These are phyloP conservation scores for Pachypeltis micranthus DNA, from an alignment of 1,140 invertebrate genomes.

Conservation along the genomic window DNA sequence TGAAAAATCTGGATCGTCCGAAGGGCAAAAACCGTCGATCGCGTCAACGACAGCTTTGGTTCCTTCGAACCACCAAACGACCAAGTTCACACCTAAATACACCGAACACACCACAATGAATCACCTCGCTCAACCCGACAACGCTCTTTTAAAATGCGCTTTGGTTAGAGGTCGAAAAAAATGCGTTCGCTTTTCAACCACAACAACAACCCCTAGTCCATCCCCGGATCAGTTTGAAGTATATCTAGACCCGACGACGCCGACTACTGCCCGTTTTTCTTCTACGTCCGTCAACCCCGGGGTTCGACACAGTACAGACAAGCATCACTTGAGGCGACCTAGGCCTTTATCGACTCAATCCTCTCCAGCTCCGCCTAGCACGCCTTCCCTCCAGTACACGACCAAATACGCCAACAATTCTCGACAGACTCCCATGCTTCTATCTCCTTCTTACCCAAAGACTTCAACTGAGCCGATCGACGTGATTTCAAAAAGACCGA, in stretches of 20 bases:
- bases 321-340: too few relatives aligned
- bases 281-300: too few relatives aligned
- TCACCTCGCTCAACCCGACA: neutral
- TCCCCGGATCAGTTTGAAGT: too few relatives aligned
- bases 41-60: neutral
- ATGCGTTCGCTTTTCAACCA: too few relatives aligned
- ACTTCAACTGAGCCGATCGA: neutral
- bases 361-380: neutral
- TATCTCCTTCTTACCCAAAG: neutral
- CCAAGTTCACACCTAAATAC: neutral
- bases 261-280: too few relatives aligned
- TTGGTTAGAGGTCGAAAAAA: neutral
- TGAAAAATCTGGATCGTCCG: neutral
- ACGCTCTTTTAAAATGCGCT: neutral
- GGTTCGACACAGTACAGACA: too few relatives aligned
- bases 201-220: too few relatives aligned
- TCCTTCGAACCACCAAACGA: neutral
- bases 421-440: neutral
- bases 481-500: neutral
- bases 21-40: neutral
- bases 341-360: too few relatives aligned
- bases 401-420: neutral
- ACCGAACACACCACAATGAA: constrained; percentile 1
- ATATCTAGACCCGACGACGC: too few relatives aligned
- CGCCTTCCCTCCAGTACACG: neutral